Base-by-base conservation (phyloP, 2,797 vertebrate genomes). In the Tinamus major region DNA sequence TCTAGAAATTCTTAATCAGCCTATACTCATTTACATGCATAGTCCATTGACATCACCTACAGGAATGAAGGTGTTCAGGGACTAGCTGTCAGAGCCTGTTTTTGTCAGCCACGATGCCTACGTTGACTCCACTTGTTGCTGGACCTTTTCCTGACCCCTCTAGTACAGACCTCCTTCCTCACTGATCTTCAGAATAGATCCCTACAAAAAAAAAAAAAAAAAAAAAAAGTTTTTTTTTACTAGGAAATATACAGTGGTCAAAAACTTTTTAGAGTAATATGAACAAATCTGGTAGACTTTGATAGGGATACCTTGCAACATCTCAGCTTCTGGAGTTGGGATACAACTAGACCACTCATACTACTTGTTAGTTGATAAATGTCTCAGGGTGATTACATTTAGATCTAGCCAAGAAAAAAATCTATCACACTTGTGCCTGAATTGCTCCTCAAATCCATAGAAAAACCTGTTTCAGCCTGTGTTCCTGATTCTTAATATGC, bases 291-390 rank as follows among this genome's bases (percentile, higher is more conserved):
- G 4, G 10, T 7, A 65, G n/a, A 80, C 5, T 23, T 23, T 0
- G 0, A 3, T 31, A 41, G 13, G 21, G 4, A 9, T 11, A 14
- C 1, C 9, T 4, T 41, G 6, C n/a, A 69, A 39, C 0, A 1
- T 5, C 9, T 5, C 55, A 53, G 39, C 24, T 35, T 53, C 61
- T 85, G 18, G 7, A 37, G 9, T 0, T 44, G 6, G 3, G 53
- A 74, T 70, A 44, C 51, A 48, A 31, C 5, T 46, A 62, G 27
- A 69, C 20, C 65, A 24, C 44, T 85, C 26, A 31, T 6, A 67
- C 5, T 46, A 18, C 10, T 41, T 3, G 31, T 13, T 69, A 27
- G 13, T 59, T 82, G 37, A 23, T 16, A 48, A 20, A 41, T 23
- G 29, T 7, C 71, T 53, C 65, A 65, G 33, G 24, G 35, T 70